Evolutionary conservation across 2,797 vertebrate genomes (phyloP), one percentile per base, ranked within the genome.

Genomic region (Anniella stebbinsi): DNA sequence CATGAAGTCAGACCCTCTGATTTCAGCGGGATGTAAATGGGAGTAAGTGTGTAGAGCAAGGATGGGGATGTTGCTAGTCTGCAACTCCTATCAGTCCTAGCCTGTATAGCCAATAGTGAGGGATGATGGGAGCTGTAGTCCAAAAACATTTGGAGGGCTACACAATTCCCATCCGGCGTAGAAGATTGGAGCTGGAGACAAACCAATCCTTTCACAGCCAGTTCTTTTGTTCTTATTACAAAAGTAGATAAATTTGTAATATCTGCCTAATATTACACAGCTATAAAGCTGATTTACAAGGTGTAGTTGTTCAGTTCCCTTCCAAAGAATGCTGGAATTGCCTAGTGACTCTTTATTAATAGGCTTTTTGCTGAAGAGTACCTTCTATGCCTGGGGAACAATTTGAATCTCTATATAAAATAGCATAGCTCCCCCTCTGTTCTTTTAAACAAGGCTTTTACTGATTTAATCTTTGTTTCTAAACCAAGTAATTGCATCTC

Each of bases 391-490:
- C 2, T 91, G 75, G 45, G 76, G 45, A 86, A 66, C 66, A 60
- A 36, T 92, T 91, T 33, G 25, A 51, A 51, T 11, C 21, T 84
- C 1, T 86, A 12, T 2, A 3, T 48, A 33, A 18, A 78, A 51
- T 75, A 88, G 84, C 72, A 8, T 4, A 76, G 1, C 30, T 25
- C 77, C 12, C 15, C 18, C 48, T 0, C 77, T 75, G 77, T 82
- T 1, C 76, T 87, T 93, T 84, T 81, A 18, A 75, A 69, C 80
- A 63, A 87, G 57, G 13, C 3, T 10, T 48, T 60, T 2, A 69
- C 11, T 87, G 21, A 38, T 70, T 78, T 91, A 67, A 69, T 41
- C 60, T 51, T 76, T 85, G 75, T 1, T 21, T 94, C 92, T 66
- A 88, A 41, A 76, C 48, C 36, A 83, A 30, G 54, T 86, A 89